These are phyloP conservation scores for Gadus chalcogrammus DNA, from an alignment of 2,113 vertebrate genomes.

Conservation along the genomic window DNA sequence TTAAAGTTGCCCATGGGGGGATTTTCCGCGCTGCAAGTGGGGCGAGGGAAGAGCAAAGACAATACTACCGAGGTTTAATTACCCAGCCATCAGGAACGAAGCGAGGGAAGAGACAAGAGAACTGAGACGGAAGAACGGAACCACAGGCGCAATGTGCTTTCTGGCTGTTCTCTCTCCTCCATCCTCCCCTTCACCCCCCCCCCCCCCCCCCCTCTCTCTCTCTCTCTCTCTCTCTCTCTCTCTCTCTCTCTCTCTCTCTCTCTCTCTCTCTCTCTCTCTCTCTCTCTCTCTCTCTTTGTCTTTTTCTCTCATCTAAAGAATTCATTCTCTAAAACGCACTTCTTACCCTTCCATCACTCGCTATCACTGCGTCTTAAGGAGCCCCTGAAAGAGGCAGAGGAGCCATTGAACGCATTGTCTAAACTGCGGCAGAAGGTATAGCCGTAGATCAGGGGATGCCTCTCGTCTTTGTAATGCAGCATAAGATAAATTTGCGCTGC, in stretches of 20 bases:
- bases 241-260: too few species aligned
- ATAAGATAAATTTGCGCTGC: too few species aligned
- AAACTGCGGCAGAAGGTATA: conserved; percentile 40
- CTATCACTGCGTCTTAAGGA: conserved; percentile 67
- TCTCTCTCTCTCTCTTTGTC: conserved; percentile 37
- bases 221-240: too few species aligned
- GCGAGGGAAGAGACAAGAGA: conserved; percentile 51
- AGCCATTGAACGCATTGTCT: conserved; percentile 52
- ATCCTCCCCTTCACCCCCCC: conserved; percentile 34
- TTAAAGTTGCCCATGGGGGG: conserved; percentile 67
- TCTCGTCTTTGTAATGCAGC: too few species aligned
- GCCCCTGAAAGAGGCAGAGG: conserved; percentile 56
- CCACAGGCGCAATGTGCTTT: conserved; percentile 55
- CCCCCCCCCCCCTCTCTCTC: conserved; percentile 64
- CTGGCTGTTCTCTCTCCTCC: conserved; percentile 26
- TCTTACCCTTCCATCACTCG: conserved; percentile 73
- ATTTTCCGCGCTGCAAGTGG: conserved; percentile 70
- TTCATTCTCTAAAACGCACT: conserved; percentile 69
- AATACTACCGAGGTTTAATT: conserved; percentile 80
- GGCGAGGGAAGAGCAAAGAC: conserved; percentile 70
- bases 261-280: too few species aligned
- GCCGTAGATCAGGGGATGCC: too few species aligned
- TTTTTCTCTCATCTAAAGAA: conserved; percentile 64
- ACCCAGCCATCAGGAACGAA: conserved; percentile 75
- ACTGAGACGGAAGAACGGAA: conserved; percentile 69